Base-by-base conservation (phyloP, 1,140 invertebrate species). In the Monochamus saltuarius region DNA sequence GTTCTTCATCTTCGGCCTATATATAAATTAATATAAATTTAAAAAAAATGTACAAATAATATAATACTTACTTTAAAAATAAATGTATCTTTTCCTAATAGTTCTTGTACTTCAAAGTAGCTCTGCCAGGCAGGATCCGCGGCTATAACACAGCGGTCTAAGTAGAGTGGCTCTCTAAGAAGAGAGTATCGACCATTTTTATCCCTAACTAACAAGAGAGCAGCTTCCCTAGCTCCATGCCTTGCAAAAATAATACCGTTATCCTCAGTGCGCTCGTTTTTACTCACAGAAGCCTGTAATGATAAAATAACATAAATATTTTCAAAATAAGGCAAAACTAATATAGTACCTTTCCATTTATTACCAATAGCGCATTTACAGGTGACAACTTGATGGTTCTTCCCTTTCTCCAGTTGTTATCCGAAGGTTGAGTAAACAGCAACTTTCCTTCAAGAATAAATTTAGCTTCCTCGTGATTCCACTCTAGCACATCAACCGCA, bases 41-140 rank as follows among this genome's bases (percentile, higher is more conserved):
- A n/a, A n/a, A n/a, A n/a, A n/a, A n/a, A n/a, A n/a, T n/a, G n/a
- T 53, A 14, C 35, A 35, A 13, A 47, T 17, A 2, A 9, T 47
- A n/a, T n/a, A n/a, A 1, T 1, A 42, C 56, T 65, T 81, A 96
- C 94, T 88, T 97, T 97, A 78, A 97, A 92, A 73, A 96, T 89
- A 79, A 90, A 95, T 46, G 94, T 91, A 73, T 97, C 94, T 79
- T 94, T 95, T 51, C 91, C 92, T 62, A 89, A 86, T 61, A 95
- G 85, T 79, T 97, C 94, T 78, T 96, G 92, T 67, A 98, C 85
- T 84, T 98, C 95, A 78, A 98, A 96, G 75, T 94, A 94, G 77
- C 96, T 93, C 75, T 94, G 91, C 71, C 88, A 87, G 47, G 87
- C 86, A 72, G 96, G 93, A 58, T 89, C 87, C 64, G 87, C 87